Conservation (phyloP, 2,113 vertebrate genomes). For the Galeopterus variegatus region DNA sequence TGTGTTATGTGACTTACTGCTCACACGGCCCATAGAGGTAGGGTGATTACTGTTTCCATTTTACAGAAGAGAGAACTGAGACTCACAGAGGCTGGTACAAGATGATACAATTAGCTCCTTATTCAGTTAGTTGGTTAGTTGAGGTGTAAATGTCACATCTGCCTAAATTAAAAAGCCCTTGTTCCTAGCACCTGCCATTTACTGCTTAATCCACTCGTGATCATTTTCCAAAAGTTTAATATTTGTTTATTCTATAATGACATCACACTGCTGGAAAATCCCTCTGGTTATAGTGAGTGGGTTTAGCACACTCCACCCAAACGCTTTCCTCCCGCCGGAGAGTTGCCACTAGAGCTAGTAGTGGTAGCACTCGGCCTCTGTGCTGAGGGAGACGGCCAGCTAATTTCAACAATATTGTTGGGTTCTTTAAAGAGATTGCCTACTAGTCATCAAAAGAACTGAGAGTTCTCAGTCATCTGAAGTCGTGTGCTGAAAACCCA, state of each 20-base stretch:
- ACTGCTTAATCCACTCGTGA: constrained; percentile 42
- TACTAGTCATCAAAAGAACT: background rate
- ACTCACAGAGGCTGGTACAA: background rate
- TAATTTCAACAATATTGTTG: background rate
- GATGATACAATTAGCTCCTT: background rate
- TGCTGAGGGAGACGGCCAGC: background rate
- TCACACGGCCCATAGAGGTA: background rate
- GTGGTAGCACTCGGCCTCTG: background rate
- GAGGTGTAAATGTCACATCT: background rate
- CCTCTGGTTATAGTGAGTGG: background rate
- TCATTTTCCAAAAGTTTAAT: constrained; percentile 10
- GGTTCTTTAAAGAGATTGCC: background rate
- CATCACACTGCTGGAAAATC: background rate
- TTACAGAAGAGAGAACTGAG: background rate
- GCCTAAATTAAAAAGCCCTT: background rate
- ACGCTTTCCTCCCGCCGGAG: background rate
- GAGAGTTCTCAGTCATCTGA: background rate
- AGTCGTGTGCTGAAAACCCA: background rate
- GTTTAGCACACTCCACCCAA: background rate
- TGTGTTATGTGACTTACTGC: background rate
- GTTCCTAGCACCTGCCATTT: background rate
- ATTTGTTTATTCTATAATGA: constrained; percentile 10
- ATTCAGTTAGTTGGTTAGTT: background rate
- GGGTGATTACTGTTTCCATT: background rate
- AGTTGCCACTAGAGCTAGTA: background rate